Percentiles rank a stretch among this genome's conserved stretches.
phyloP scores from a whole-genome alignment of 2,113 vertebrate genomes.

The Hassar affinis region DNA sequence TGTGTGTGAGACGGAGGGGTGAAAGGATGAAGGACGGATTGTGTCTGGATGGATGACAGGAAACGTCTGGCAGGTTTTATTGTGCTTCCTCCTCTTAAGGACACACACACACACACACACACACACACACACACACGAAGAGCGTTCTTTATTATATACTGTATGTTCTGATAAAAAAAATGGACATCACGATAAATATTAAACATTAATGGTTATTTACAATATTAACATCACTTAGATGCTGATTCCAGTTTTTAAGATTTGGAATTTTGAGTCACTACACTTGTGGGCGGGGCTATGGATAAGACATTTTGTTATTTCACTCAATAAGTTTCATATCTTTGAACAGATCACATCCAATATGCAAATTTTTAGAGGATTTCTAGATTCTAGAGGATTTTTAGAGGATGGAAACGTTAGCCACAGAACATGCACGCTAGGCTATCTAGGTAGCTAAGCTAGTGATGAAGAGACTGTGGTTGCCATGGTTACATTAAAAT shows the following conservation, averaged over 20 bases:
- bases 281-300: not conserved
- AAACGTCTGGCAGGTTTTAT: conserved; percentile 59
- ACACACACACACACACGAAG: conserved; percentile 52
- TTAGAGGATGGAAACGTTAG: not conserved
- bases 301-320: not conserved
- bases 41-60: conserved; percentile 60
- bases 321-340: not conserved
- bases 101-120: conserved; percentile 42
- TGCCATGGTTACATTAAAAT: not conserved
- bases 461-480: not conserved
- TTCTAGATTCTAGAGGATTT: too few relatives aligned
- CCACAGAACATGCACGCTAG: not conserved
- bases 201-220: not conserved
- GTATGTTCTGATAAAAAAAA: not conserved
- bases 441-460: too few relatives aligned
- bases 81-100: conserved; percentile 57
- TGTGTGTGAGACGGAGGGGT: conserved; percentile 47
- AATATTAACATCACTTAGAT: not conserved
- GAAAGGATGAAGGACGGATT: conserved; percentile 50
- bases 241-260: not conserved
- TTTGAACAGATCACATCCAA: not conserved
- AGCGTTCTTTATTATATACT: too few relatives aligned
- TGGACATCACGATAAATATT: not conserved
- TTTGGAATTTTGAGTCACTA: not conserved
- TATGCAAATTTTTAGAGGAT: not conserved